Evolutionary conservation across 2,797 vertebrate genomes (phyloP).

Genomic region (Zonotrichia albicollis): DNA sequence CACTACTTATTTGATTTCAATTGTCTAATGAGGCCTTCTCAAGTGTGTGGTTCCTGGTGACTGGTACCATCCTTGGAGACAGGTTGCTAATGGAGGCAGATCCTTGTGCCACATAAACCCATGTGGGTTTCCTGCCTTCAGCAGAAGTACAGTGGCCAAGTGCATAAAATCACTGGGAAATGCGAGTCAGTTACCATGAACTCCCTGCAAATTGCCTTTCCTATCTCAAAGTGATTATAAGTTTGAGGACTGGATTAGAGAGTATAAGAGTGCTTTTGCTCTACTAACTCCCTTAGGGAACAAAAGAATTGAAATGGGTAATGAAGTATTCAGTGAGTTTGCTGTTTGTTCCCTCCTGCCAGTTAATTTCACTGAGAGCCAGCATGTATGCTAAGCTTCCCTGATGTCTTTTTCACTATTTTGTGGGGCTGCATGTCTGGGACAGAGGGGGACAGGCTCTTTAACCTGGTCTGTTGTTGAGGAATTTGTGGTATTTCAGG

Average conservation of each 20-base stretch:
- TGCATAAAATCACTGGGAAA: neutral
- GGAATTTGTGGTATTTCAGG: neutral
- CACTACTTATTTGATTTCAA: fast-evolving
- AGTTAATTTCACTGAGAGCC: neutral
- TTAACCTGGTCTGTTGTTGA: neutral
- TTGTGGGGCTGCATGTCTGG: fast-evolving
- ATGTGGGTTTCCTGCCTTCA: neutral
- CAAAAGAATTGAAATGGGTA: neutral
- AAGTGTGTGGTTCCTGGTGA: neutral
- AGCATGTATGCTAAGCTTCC: neutral
- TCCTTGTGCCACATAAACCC: neutral
- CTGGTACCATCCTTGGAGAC: neutral
- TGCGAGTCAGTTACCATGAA: neutral
- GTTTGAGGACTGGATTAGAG: neutral
- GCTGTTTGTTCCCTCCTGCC: neutral
- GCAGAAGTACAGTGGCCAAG: neutral
- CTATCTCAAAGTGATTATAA: neutral
- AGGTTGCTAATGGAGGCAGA: neutral
- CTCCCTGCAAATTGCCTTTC: neutral
- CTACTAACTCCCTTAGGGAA: neutral
- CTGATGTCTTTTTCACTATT: neutral
- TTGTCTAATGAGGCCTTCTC: neutral
- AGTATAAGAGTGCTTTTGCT: neutral
- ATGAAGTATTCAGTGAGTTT: neutral
- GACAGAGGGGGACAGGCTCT: neutral